Base-by-base conservation (phyloP, 2,797 vertebrate species). In the Pangasius mekongensis region DNA sequence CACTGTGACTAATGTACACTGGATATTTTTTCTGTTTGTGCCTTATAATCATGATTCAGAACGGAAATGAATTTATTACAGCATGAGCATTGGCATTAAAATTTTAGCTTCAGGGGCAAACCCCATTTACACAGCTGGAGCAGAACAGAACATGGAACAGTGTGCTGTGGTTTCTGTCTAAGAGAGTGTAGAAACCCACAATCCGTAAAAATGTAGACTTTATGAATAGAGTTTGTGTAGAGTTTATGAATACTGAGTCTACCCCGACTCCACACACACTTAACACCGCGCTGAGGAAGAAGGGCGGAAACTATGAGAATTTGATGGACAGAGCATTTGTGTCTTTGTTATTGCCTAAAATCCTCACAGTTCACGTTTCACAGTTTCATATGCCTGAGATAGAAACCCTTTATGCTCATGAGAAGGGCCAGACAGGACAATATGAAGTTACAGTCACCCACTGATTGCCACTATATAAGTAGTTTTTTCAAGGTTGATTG, bases 401-500 rank as follows among this genome's bases (percentile, higher is more conserved):
- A 78, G 85, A 91, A 92, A 91, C 80, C 73, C 87, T 91, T 92
- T 87, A 92, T 91, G 89, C 91, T 83, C 7, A 33, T 54, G 20
- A 69, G 84, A 91, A 90, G 89, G 90, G 66, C 86, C 39, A 76
- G 89, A 91, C 89, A 89, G 84, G 96, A 96, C 95, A 93, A 95
- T 95, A 93, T 92, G 92, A 92, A 95, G 95, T 97, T 95, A 94
- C 96, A 96, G 94, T 95, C 95, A 94, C 97, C 24, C 97, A 99
- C 98, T 97, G 97, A 97, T 97, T 97, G 97, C 96, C 95, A 97
- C 95, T 97, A 97, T 97, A 97, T 98, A 97, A 97, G 97, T 97
- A 94, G 94, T 86, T 60, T 86, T 97, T 96, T 98, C 98, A 99
- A 99, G 98, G 98, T 98, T 98, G 98, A 98, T 98, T 98, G 97